Evolutionary conservation across 2,797 vertebrate species (phyloP).

Genomic region (Chrosomus eos): DNA sequence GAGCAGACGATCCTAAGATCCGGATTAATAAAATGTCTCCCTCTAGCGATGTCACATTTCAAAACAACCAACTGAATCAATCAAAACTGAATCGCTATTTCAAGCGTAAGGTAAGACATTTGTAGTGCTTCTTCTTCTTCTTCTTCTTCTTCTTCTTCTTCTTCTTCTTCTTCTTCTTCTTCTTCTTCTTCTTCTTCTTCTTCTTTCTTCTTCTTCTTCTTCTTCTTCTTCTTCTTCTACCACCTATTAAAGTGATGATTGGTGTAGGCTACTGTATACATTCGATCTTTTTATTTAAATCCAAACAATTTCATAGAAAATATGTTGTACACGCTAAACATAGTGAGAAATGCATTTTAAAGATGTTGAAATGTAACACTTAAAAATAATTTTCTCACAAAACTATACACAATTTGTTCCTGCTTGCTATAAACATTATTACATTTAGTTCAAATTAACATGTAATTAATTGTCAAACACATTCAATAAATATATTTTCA

Average conservation of each 20-base stretch:
- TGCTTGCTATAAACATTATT: neutral
- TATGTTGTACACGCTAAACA: neutral
- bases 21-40: conserved; percentile 41
- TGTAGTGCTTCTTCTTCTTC: too few relatives aligned
- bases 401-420: too few relatives aligned
- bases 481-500: neutral
- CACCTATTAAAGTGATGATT: neutral
- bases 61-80: neutral
- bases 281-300: neutral
- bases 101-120: neutral
- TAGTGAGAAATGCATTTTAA: neutral
- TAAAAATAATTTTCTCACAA: neutral
- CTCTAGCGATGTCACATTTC: conserved; percentile 9
- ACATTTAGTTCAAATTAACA: neutral
- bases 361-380: neutral
- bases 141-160: neutral
- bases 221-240: neutral
- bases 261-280: neutral
- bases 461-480: neutral
- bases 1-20: neutral
- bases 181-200: neutral
- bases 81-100: neutral
- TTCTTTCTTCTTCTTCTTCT: neutral
- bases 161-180: neutral
- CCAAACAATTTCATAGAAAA: neutral